A percentile compares a stretch with the other conserved stretches of the same genome.
These are phyloP conservation scores for Xestia c-nigrum DNA, from an alignment of 2,888 invertebrate genomes.

Conservation along the genomic window DNA sequence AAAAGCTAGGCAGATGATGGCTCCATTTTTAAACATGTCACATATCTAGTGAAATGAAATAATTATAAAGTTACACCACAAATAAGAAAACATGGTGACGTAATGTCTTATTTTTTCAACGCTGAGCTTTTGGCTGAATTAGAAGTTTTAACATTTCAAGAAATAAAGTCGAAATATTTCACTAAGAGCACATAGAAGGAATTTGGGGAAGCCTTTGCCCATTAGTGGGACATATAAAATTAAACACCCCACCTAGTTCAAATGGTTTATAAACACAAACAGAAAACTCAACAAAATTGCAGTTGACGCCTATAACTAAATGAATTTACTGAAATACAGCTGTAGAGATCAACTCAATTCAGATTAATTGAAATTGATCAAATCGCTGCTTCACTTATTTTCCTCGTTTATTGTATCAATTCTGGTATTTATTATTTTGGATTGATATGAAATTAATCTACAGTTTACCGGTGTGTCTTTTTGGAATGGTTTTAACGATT, in stretches of 20 bases:
- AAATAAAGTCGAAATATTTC: neutral
- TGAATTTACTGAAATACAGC: slow-evolving; percentile 31
- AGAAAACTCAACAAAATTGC: slow-evolving; percentile 14
- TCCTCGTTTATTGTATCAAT: slow-evolving; percentile 34
- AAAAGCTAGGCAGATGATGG: too few relatives aligned
- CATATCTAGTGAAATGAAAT: too few relatives aligned
- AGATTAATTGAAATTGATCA: slow-evolving; percentile 46
- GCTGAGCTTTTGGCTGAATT: too few relatives aligned
- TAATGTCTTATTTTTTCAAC: too few relatives aligned
- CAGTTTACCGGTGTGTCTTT: slow-evolving; percentile 23
- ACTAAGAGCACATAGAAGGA: too few relatives aligned
- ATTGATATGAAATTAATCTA: slow-evolving; percentile 45
- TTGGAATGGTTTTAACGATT: slow-evolving; percentile 35
- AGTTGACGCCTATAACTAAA: slow-evolving; percentile 28
- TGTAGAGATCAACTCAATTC: slow-evolving; percentile 39
- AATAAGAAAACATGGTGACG: too few relatives aligned
- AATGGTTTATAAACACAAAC: slow-evolving; percentile 1
- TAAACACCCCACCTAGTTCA: neutral
- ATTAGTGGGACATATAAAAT: too few relatives aligned
- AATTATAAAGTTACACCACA: too few relatives aligned
- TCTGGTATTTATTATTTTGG: slow-evolving; percentile 42
- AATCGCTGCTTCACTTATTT: slow-evolving; percentile 37
- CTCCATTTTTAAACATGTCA: too few relatives aligned
- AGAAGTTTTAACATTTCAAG: neutral
- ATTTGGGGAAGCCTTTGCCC: too few relatives aligned